Conservation (phyloP, 2,888 invertebrate species). For the Hybos culiciformis region DNA sequence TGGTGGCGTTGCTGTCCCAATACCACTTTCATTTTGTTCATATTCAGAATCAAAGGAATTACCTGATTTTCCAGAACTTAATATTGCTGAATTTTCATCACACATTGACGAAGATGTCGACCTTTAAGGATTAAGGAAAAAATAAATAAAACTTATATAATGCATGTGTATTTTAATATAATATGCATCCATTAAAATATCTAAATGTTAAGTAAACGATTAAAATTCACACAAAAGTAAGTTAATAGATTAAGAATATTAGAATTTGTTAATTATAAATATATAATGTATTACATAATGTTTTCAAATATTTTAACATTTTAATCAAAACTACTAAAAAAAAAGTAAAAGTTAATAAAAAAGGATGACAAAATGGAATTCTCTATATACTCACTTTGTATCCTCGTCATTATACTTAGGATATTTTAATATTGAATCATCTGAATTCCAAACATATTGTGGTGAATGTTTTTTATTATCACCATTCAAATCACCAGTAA, state of each 20-base stretch:
- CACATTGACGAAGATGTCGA: slow-evolving; percentile 36
- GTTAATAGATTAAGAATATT: no score
- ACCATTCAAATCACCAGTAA: slow-evolving; percentile 21
- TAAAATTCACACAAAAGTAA: no score
- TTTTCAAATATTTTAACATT: no score
- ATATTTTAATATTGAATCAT: slow-evolving; percentile 35
- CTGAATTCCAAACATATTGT: slow-evolving; percentile 36
- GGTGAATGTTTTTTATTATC: slow-evolving; percentile 26
- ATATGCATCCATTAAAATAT: no score
- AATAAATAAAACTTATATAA: background rate
- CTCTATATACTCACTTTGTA: slow-evolving; percentile 33
- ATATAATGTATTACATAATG: no score
- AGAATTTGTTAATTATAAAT: no score
- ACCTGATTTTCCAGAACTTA: slow-evolving; percentile 33
- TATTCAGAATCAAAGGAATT: slow-evolving; percentile 34
- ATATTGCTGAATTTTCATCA: slow-evolving; percentile 31
- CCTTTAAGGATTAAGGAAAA: slow-evolving; percentile 18
- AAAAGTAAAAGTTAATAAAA: no score
- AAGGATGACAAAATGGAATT: background rate
- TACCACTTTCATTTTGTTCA: slow-evolving; percentile 34
- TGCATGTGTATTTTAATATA: slow-evolving; percentile 1
- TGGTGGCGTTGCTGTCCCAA: slow-evolving; percentile 34
- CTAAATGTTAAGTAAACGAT: no score
- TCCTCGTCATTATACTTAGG: slow-evolving; percentile 37
- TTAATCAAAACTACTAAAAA: no score